phyloP scores from a whole-genome alignment of 2,888 invertebrate species.

The Caenorhabditis becei region DNA sequence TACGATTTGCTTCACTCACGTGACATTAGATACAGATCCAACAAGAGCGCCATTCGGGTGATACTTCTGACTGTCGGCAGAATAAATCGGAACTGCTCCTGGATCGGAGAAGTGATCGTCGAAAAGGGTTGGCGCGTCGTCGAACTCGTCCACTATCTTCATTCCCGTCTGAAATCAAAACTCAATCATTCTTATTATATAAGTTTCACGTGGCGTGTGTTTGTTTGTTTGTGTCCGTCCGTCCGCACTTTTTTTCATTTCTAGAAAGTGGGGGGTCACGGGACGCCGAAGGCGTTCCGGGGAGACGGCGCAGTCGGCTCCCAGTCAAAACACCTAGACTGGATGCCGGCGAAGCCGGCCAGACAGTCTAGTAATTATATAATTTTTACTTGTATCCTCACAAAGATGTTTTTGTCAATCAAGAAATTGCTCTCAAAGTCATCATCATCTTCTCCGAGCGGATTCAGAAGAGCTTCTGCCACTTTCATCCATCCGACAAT shows the following conservation, averaged over 20 bases:
- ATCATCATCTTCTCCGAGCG: slow-evolving; percentile 79
- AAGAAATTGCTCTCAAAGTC: slow-evolving; percentile 75
- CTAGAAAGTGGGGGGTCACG: too few relatives aligned
- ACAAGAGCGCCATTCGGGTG: slow-evolving; percentile 46
- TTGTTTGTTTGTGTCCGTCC: too few relatives aligned
- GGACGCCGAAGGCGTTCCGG: too few relatives aligned
- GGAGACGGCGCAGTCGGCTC: too few relatives aligned
- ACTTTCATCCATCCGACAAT: slow-evolving; percentile 69
- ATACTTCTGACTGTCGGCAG: slow-evolving; percentile 57
- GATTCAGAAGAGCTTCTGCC: slow-evolving; percentile 75
- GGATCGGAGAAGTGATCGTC: slow-evolving; percentile 68
- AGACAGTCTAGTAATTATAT: too few relatives aligned
- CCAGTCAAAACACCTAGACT: too few relatives aligned
- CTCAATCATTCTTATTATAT: background rate
- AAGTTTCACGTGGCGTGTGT: too few relatives aligned
- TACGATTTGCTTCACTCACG: slow-evolving; percentile 7
- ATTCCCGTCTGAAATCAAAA: slow-evolving; percentile 66
- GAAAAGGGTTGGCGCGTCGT: slow-evolving; percentile 55
- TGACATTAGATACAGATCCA: slow-evolving; percentile 60
- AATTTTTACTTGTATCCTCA: too few relatives aligned
- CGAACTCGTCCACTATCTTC: slow-evolving; percentile 66
- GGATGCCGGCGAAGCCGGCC: too few relatives aligned
- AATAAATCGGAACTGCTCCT: slow-evolving; percentile 56
- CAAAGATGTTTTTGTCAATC: slow-evolving; percentile 72
- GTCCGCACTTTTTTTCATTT: too few relatives aligned